Percentiles rank a stretch among this genome's conserved stretches.
Evolutionary conservation across 2,888 invertebrate genomes (phyloP).

Genomic region (Chirona hameri): DNA sequence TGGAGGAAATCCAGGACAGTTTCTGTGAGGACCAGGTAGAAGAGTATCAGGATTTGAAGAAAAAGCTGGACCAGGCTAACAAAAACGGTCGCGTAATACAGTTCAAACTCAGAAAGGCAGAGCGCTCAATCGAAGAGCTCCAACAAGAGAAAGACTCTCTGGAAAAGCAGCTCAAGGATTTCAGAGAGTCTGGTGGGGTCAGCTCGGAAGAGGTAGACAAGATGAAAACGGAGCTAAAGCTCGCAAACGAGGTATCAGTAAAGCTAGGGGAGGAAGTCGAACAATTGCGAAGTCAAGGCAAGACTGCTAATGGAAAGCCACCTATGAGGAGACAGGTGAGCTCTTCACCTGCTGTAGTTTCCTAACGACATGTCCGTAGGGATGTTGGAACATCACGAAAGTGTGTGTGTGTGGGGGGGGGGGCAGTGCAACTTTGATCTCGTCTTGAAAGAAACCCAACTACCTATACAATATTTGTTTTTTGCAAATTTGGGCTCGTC

Average conservation of each 20-base stretch:
- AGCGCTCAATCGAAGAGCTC: constrained; percentile 78
- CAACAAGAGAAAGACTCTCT: constrained; percentile 77
- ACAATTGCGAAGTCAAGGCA: constrained; percentile 41
- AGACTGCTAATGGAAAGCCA: background rate
- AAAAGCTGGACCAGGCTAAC: constrained; percentile 92
- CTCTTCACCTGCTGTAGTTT: background rate
- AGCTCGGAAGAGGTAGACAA: constrained; percentile 68
- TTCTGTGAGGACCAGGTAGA: constrained; percentile 96
- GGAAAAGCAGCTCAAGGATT: constrained; percentile 47
- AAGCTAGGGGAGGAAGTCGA: constrained; percentile 67
- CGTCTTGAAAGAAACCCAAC: no score
- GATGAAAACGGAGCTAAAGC: constrained; percentile 77
- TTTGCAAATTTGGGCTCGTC: no score
- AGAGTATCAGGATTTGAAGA: constrained; percentile 88
- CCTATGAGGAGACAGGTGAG: background rate
- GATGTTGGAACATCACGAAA: no score
- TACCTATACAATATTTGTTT: no score
- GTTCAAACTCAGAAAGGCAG: constrained; percentile 94
- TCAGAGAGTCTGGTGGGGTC: constrained; percentile 45
- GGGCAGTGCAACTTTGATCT: no score
- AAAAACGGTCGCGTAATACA: constrained; percentile 98
- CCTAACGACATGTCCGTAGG: no score
- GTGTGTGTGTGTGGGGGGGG: no score
- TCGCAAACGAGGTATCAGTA: constrained; percentile 64
- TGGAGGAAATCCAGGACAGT: constrained; percentile 98